A percentile compares a stretch with the other conserved stretches of the same genome.
Evolutionary conservation across 92 coral and sea anemone species (phyloP).

Genomic region (Blastomussa wellsi): DNA sequence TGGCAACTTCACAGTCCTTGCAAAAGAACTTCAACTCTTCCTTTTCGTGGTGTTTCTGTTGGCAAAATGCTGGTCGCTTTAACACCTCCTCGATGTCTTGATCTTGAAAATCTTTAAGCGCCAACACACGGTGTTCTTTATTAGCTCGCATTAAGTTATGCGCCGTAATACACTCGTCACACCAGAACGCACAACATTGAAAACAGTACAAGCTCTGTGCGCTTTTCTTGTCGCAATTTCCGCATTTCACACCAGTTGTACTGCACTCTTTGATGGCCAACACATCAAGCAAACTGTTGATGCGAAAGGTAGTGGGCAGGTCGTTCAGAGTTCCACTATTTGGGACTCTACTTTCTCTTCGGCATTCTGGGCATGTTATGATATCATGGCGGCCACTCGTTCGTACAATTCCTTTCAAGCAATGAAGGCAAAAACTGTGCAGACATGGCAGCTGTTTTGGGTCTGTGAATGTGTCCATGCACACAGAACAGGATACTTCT

Average conservation of each 20-base stretch:
- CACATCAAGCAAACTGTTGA: constrained; percentile 11
- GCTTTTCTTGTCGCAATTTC: neutral
- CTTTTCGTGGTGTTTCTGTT: constrained; percentile 28
- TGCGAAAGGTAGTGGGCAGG: neutral
- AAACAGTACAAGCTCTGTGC: neutral
- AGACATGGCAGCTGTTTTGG: constrained; percentile 47
- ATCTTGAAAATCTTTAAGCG: neutral
- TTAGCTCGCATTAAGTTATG: neutral
- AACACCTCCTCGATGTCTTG: neutral
- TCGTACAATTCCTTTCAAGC: neutral
- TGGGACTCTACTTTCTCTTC: neutral
- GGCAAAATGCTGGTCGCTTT: constrained; percentile 25
- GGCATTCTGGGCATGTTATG: neutral
- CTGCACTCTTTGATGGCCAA: constrained; percentile 4
- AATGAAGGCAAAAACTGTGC: constrained; percentile 49
- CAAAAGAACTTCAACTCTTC: constrained; percentile 34
- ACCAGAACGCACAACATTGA: neutral
- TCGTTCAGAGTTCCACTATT: neutral
- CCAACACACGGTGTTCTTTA: neutral
- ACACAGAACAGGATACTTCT: constrained; percentile 27
- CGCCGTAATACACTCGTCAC: neutral
- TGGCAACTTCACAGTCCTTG: constrained; percentile 28
- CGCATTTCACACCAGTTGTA: neutral
- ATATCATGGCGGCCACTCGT: neutral
- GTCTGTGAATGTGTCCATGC: constrained; percentile 10